Percentiles rank a stretch among this genome's conserved stretches.
These are phyloP conservation scores for Chaetodon trifascialis DNA, from an alignment of 2,113 vertebrate genomes.

Conservation along the genomic window DNA sequence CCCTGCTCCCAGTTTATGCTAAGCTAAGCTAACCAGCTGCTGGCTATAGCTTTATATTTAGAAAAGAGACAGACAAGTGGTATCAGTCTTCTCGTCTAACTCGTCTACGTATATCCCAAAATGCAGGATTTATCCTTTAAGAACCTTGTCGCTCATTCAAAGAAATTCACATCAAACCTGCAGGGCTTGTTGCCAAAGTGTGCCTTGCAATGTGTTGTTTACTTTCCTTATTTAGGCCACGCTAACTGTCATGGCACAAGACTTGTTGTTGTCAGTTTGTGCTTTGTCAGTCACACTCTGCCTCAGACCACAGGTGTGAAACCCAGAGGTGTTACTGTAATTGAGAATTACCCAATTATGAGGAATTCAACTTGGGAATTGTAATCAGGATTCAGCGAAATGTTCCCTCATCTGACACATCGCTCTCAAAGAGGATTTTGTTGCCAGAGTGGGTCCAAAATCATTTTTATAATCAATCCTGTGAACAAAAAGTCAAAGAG, in stretches of 20 bases:
- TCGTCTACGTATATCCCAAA: not conserved
- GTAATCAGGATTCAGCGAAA: slow-evolving; percentile 3
- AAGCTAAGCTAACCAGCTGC: not conserved
- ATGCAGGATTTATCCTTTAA: not conserved
- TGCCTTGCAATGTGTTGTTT: not conserved
- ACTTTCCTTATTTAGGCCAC: too few relatives aligned
- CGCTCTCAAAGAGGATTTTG: not conserved
- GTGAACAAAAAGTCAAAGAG: not conserved
- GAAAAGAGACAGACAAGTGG: not conserved
- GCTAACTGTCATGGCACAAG: not conserved
- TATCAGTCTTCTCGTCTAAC: not conserved
- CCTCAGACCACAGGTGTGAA: slow-evolving; percentile 3
- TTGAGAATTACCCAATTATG: not conserved
- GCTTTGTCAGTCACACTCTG: slow-evolving; percentile 37
- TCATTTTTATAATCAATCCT: not conserved
- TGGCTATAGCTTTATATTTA: not conserved
- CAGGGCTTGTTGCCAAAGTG: not conserved
- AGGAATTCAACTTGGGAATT: slow-evolving; percentile 3
- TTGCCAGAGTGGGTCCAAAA: not conserved
- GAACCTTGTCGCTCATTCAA: not conserved
- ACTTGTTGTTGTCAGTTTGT: not conserved
- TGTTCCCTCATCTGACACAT: not conserved
- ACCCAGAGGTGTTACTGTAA: slow-evolving; percentile 55
- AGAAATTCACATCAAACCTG: not conserved
- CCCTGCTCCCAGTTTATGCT: not conserved